A percentile compares a stretch with the other conserved stretches of the same genome.
Evolutionary conservation across 2,113 vertebrate species (phyloP).

Genomic region (Caranx melampygus): DNA sequence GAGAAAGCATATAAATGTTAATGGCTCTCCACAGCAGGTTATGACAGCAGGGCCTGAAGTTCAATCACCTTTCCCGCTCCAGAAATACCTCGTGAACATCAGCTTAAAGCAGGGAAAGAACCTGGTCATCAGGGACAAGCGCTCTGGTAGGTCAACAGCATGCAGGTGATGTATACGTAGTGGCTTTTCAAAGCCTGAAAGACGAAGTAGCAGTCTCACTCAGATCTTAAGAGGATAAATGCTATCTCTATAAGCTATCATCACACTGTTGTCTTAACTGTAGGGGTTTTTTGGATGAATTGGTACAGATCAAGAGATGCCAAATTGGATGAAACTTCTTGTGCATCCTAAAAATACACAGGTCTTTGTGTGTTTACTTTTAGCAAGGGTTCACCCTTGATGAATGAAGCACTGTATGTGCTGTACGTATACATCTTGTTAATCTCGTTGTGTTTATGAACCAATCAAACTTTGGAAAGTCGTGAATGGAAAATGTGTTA

Average conservation of each 20-base stretch:
- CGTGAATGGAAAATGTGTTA: not conserved
- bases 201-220: not conserved
- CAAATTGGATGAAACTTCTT: not conserved
- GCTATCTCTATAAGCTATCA: not conserved
- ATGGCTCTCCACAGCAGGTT: conserved; percentile 24
- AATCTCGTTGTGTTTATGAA: conserved; percentile 5
- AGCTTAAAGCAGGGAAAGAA: conserved; percentile 91
- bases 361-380: not conserved
- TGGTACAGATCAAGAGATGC: conserved; percentile 16
- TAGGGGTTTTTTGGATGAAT: not conserved
- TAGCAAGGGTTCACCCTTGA: not conserved
- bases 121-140: conserved; percentile 89
- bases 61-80: conserved; percentile 16
- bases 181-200: not conserved
- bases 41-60: conserved; percentile 2
- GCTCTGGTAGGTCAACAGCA: conserved; percentile 86
- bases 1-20: conserved; percentile 8
- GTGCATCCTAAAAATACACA: conserved; percentile 8
- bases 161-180: not conserved
- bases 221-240: not conserved
- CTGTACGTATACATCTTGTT: not conserved
- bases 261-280: not conserved
- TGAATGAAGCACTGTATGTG: not conserved
- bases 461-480: not conserved
- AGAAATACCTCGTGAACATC: conserved; percentile 90